Conservation (phyloP, 2,113 vertebrate species). For the Limnothrissa miodon region DNA sequence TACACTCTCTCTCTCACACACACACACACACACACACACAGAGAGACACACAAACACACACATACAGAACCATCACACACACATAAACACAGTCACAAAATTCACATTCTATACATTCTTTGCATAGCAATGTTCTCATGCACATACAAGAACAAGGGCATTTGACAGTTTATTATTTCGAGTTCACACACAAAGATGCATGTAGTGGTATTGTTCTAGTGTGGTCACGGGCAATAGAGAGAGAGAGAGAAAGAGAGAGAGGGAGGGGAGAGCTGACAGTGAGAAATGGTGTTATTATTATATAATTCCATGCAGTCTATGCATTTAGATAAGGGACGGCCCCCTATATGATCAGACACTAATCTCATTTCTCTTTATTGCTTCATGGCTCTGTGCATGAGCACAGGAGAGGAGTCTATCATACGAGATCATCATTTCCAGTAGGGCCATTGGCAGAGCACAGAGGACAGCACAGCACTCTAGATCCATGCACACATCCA, state of each 20-base stretch:
- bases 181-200: constrained; percentile 41
- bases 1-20: background rate
- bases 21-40: background rate
- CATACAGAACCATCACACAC: background rate
- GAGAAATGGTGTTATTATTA: constrained; percentile 17
- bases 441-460: background rate
- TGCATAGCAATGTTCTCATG: constrained; percentile 3
- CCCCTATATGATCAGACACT: background rate
- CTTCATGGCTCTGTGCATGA: background rate
- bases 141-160: constrained; percentile 6
- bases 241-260: background rate
- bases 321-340: constrained; percentile 3
- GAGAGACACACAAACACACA: background rate
- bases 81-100: background rate
- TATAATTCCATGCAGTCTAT: constrained; percentile 17
- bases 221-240: constrained; percentile 15
- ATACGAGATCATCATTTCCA: constrained; percentile 6
- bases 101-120: background rate
- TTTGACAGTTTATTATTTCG: constrained; percentile 41
- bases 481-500: background rate
- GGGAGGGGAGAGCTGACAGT: background rate
- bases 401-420: background rate
- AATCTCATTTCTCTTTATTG: constrained; percentile 21
- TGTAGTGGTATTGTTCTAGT: constrained; percentile 23
- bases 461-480: background rate